A percentile compares a stretch with the other conserved stretches of the same genome.
phyloP scores from a whole-genome alignment of 2,113 vertebrate genomes.

The Rynchops niger region DNA sequence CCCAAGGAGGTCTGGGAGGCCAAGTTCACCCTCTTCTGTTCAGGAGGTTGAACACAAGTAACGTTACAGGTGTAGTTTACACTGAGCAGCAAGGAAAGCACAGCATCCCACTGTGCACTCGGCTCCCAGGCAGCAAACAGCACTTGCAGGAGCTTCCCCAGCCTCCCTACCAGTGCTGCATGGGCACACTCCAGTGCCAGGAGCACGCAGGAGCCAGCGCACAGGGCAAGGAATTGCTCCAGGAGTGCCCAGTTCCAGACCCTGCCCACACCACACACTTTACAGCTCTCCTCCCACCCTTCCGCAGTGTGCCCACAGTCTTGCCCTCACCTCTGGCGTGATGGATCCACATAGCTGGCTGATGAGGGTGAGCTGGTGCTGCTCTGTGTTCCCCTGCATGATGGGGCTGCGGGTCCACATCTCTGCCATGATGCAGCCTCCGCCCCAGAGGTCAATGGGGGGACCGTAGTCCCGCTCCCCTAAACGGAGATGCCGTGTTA shows the following conservation, averaged over 20 bases:
- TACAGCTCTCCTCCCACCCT: not conserved
- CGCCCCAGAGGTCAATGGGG: slow-evolving; percentile 97
- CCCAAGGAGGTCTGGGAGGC: not conserved
- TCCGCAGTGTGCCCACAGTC: fast-evolving
- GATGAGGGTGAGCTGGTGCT: slow-evolving; percentile 97
- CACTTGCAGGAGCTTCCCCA: not conserved
- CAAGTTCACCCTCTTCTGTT: not conserved
- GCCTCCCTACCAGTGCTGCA: not conserved
- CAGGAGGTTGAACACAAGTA: not conserved
- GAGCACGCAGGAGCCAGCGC: not conserved
- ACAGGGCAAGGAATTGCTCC: not conserved
- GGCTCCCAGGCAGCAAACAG: not conserved
- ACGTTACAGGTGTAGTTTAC: not conserved
- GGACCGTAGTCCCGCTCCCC: slow-evolving; percentile 97
- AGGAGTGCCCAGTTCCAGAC: fast-evolving
- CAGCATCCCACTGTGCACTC: not conserved
- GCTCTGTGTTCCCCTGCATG: slow-evolving; percentile 99
- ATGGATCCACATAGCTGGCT: slow-evolving; percentile 98
- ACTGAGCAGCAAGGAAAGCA: not conserved
- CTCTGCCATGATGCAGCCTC: slow-evolving; percentile 98
- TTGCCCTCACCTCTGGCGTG: slow-evolving; percentile 83
- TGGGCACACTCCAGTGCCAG: not conserved
- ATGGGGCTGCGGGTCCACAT: slow-evolving; percentile 99
- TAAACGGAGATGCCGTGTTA: slow-evolving; percentile 57
- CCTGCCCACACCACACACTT: not conserved